Evolutionary conservation across 2,113 vertebrate species (phyloP), one percentile per base, ranked within the genome.

Genomic region (Anoura caudifer): DNA sequence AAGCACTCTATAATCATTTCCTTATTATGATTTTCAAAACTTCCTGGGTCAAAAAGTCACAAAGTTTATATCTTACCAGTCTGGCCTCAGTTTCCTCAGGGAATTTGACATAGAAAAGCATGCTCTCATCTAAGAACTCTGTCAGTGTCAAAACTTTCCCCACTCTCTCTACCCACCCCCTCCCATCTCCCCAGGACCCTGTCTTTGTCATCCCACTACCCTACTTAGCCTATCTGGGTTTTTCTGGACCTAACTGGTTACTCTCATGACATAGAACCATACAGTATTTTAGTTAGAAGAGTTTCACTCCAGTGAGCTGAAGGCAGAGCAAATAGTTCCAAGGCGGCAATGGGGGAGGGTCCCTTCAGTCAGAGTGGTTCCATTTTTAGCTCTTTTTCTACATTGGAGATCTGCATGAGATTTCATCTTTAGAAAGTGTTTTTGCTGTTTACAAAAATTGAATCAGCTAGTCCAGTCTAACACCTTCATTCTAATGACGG

Each of bases 11-110:
- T 95, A 96, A 98, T 97, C 97, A 97, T 96, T 96, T 97, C 80
- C 87, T 96, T 96, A 95, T 94, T 97, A 94, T 82, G 91, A 94
- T 96, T 97, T 90, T 97, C 89, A 81, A 95, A 96, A 95, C 94
- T 96, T 97, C 95, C 97, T 97, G 95, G 95, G 96, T 96, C 80
- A 97, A 95, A 96, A 98, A 97, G 95, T 97, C 96, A 97, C 65
- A 80, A 97, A 96, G 94, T 96, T 97, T 93, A n/a, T 69, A 77
- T 90, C 67, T 76, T 28, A 63, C 38, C 45, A 81, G 19, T 36
- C 83, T 38, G 65, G 82, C 88, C 97, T 97, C 94, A 84, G 91
- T 97, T 97, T 97, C 93, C 33, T 92, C 63, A 13, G 82, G 63
- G 43, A 84, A 85, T 83, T 41, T 36, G 72, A 69, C 45, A 2